Conservation (phyloP, 2,888 invertebrate genomes). For the Eledona agricola region DNA sequence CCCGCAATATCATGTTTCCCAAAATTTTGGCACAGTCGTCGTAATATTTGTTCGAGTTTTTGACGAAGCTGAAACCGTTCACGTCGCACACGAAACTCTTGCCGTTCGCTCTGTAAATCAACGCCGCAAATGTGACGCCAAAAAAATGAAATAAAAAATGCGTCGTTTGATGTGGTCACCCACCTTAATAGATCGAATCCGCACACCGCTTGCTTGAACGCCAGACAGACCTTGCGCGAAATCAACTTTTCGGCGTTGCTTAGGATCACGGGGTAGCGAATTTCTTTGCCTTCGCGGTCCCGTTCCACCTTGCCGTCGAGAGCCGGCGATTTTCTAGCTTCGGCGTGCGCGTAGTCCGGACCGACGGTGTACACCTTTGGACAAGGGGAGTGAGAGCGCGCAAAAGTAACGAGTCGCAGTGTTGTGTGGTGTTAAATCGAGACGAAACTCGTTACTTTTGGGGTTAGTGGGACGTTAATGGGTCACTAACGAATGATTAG, state of each 20-base stretch:
- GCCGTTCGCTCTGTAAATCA: conserved; percentile 92
- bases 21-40: conserved; percentile 99
- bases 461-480: too few species aligned
- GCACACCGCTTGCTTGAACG: conserved; percentile 98
- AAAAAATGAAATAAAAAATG: too few species aligned
- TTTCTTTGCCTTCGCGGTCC: conserved; percentile 97
- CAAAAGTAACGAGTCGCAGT: conserved; percentile 3
- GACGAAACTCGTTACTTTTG: conserved; percentile 4
- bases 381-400: conserved; percentile 2
- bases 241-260: conserved; percentile 98
- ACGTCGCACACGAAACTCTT: conserved; percentile 99
- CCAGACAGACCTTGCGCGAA: conserved; percentile 95
- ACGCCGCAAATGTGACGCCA: too few species aligned
- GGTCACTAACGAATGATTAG: conserved; percentile 1
- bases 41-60: conserved; percentile 99
- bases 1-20: conserved; percentile 96
- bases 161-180: too few species aligned
- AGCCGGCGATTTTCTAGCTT: conserved; percentile 98
- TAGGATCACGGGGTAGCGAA: conserved; percentile 97
- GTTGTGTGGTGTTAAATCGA: conserved; percentile 12
- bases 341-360: conserved; percentile 99
- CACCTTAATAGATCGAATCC: conserved; percentile 95
- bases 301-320: conserved; percentile 98
- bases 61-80: conserved; percentile 99
- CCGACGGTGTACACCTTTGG: conserved; percentile 95